Evolutionary conservation across 2,797 vertebrate genomes (phyloP).

Genomic region (Schizopygopsis malacanthus): DNA sequence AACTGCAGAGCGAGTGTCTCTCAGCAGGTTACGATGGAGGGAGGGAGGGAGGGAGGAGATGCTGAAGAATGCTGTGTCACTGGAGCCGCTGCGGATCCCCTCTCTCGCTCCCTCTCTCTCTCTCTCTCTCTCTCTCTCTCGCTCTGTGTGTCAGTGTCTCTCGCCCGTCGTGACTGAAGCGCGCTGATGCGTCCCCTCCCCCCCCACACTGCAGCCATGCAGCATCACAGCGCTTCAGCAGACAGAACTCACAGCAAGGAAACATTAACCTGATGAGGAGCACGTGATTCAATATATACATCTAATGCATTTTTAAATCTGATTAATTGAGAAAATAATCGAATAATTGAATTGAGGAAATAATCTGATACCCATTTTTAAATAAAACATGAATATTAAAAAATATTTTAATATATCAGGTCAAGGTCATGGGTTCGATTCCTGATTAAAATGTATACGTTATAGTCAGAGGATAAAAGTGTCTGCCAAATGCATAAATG

Average conservation of each 20-base stretch:
- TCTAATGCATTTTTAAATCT: background rate
- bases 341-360: too few relatives aligned
- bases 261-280: background rate
- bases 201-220: constrained; percentile 34
- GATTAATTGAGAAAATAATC: background rate
- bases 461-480: too few relatives aligned
- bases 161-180: constrained; percentile 60
- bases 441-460: too few relatives aligned
- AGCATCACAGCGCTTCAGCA: constrained; percentile 16
- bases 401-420: background rate
- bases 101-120: background rate
- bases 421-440: background rate
- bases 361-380: background rate
- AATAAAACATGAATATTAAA: background rate
- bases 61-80: constrained; percentile 78
- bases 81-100: constrained; percentile 67
- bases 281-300: background rate
- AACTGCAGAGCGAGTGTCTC: background rate
- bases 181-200: constrained; percentile 49
- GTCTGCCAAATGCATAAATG: background rate
- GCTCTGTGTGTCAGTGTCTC: constrained; percentile 51
- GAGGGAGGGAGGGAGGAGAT: constrained; percentile 1
- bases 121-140: background rate
- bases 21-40: constrained; percentile 19
- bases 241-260: background rate